Evolutionary conservation across 1,140 invertebrate genomes (phyloP), one percentile per base, ranked within the genome.

Genomic region (Drosophila orena): DNA sequence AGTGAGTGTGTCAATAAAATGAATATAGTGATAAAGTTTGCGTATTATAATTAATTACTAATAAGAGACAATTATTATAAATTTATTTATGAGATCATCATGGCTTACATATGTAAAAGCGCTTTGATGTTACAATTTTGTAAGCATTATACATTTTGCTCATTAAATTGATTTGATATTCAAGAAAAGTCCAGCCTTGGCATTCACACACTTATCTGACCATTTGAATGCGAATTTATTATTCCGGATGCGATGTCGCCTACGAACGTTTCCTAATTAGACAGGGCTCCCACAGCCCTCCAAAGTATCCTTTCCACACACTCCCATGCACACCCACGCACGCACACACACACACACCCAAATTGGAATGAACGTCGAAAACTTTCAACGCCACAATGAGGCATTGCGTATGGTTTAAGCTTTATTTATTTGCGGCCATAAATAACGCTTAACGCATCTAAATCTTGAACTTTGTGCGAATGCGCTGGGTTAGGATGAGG

Each of bases 401-500:
- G 79, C 85, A 90, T 90, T 89, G 85, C 80, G 85, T 89, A 83
- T 90, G 84, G 85, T 90, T 84, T 89, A 89, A 89, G 84, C 84
- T 66, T 89, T 89, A 89, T 89, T 89, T 89, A 89, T 89, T 89
- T 89, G 84, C 73, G 84, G 84, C 84, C 85, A 89, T 89, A 89
- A 89, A 89, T 89, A 90, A 89, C 84, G 84, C 84, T 89, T 89
- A 89, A 89, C 84, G 84, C 85, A 89, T 89, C 84, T 89, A 89
- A 89, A 89, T 89, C 84, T 89, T 89, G 72, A 90, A 89, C 84
- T 89, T 89, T 84, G 85, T 88, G 74, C 65, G 83, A 85, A 78
- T 85, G 81, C 83, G 78, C 50, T 79, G 78, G 60, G 72, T 64
- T 62, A 56, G 69, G 38, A 61, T 24, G 44, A 15, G 57, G 35